Evolutionary conservation across 2,797 vertebrate genomes (phyloP), one percentile per base, ranked within the genome.

Genomic region (Pangasius larnaudii): DNA sequence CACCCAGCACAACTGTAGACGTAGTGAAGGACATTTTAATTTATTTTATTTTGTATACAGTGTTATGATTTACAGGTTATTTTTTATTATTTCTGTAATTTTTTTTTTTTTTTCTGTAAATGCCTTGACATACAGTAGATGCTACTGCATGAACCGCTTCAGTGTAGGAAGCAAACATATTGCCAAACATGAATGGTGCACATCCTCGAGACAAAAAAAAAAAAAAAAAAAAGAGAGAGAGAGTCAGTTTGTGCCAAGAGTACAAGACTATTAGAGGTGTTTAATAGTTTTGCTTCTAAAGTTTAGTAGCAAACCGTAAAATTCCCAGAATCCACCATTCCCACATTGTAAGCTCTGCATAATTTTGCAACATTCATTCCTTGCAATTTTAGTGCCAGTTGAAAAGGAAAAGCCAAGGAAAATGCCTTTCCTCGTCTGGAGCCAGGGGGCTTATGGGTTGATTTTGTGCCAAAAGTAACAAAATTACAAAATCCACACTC

Each of bases 1-100:
- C 94, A 93, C 92, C 90, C 92, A 93, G 90, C 85, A 92, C 94
- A 95, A 93, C 91, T 81, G 84, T 91, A 14, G 0, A 89, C 92
- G 92, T 92, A 92, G 93, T 94, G 81, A 84, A 84, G 93, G 71
- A 91, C 85, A 18, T 93, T 94, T 87, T 94, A 91, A 95, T 96
- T 96, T 96, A 93, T 96, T 95, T 95, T 90, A 93, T 95, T 95
- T 96, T 96, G 85, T 96, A 95, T 90, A 91, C 93, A 86, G 92
- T 94, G 90, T 92, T 92, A 93, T 93, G 92, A 91, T 94, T 94
- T 94, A 91, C 88, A 95, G 91, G 94, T 93, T 95, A 95, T 96
- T 96, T 95, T 89, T 49, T 92, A 8, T 95, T 92, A 94, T 94
- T 94, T 93, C 22, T 92, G 88, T 91, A 87, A 75, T 90, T 91